Conservation (phyloP, 64 coral and sea anemone genomes). For the Cladopsammia gracilis region DNA sequence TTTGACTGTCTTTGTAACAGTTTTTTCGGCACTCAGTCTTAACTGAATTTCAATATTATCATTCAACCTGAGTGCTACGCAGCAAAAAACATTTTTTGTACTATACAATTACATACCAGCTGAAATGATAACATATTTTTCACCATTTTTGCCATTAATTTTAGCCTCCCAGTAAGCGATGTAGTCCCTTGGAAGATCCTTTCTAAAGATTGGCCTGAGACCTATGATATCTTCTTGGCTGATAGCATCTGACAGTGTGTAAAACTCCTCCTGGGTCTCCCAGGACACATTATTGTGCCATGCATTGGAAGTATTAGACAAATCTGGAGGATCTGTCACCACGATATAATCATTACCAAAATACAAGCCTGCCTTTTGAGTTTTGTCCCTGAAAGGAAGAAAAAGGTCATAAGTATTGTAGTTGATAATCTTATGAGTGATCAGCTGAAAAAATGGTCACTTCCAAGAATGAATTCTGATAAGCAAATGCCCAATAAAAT, state of each 20-base stretch:
- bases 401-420: background rate
- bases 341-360: slow-evolving; percentile 24
- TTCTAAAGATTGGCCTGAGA: slow-evolving; percentile 83
- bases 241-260: slow-evolving; percentile 78
- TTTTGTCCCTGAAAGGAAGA: background rate
- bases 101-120: slow-evolving; percentile 58
- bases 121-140: slow-evolving; percentile 93
- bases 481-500: too few relatives aligned
- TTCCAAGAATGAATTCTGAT: too few relatives aligned
- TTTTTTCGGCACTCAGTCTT: too few relatives aligned
- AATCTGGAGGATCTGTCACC: background rate
- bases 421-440: too few relatives aligned
- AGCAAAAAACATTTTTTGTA: too few relatives aligned
- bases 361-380: background rate
- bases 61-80: too few relatives aligned
- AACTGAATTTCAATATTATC: too few relatives aligned
- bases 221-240: slow-evolving; percentile 73
- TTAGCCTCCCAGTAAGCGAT: slow-evolving; percentile 94
- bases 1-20: too few relatives aligned
- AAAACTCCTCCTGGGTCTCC: slow-evolving; percentile 84
- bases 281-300: slow-evolving; percentile 74
- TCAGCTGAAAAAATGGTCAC: too few relatives aligned
- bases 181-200: slow-evolving; percentile 81
- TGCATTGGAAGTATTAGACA: slow-evolving; percentile 34
- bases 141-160: slow-evolving; percentile 72